A percentile compares a stretch with the other conserved stretches of the same genome.
Evolutionary conservation across 2,113 vertebrate genomes (phyloP).

Genomic region (Drymodes brunneopygia): DNA sequence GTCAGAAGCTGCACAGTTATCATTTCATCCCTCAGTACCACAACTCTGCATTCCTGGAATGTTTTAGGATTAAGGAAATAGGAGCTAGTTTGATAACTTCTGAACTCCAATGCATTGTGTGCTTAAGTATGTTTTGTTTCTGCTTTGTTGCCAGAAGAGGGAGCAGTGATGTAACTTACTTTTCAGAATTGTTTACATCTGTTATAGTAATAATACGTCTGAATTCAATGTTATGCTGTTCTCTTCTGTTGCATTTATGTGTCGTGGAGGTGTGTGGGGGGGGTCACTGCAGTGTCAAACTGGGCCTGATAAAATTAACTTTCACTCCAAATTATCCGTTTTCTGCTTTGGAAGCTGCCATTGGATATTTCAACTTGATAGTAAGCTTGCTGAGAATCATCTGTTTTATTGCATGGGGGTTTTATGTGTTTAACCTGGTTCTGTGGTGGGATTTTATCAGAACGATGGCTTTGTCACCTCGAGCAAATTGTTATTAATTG

Average conservation of each 20-base stretch:
- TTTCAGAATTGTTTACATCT: neutral
- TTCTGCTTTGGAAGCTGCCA: neutral
- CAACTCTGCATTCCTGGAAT: neutral
- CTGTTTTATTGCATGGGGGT: rapidly evolving
- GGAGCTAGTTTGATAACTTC: neutral
- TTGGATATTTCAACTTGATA: neutral
- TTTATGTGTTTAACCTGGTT: neutral
- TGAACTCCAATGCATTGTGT: neutral
- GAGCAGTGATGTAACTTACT: neutral
- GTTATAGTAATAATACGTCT: neutral
- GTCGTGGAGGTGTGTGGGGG: neutral
- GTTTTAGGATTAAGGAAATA: neutral
- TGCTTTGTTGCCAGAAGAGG: constrained; percentile 9
- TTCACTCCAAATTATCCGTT: neutral
- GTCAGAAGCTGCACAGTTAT: neutral
- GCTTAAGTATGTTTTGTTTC: neutral
- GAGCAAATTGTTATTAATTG: neutral
- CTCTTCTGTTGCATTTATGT: neutral
- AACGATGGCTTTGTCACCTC: neutral
- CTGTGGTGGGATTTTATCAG: neutral
- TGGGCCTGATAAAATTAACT: neutral
- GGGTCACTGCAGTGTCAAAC: neutral
- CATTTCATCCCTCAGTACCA: neutral
- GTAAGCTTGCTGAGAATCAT: neutral
- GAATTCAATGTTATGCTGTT: neutral